Base-by-base conservation (phyloP, 2,113 vertebrate species). In the Gopherus evgoodei region DNA sequence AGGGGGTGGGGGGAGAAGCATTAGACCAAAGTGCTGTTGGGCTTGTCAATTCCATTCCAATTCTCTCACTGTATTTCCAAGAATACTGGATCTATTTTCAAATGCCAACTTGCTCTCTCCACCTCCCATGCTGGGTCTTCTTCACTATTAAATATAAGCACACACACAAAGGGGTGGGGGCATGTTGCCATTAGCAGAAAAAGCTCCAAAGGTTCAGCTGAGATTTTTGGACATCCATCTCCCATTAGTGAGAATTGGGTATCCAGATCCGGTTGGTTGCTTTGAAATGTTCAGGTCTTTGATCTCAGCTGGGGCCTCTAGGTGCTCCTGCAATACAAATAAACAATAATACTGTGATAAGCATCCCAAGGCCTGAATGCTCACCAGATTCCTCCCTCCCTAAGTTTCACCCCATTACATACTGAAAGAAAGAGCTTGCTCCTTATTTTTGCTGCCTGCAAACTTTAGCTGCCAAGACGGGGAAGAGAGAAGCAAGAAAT, bases 11-110 rank as follows among this genome's bases (percentile, higher is more conserved):
- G 50, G 13, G 50, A 14, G 14, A 52, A 19, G 53, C 53, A 96
- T 97, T 97, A 97, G 95, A 95, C 97, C 94, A 96, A 97, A 93
- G 90, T 94, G 95, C 95, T 97, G 95, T 94, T 97, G 96, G 95
- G 88, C 91, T 97, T 90, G 93, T 96, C 96, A 91, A 96, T 97
- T 97, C 93, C 96, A 97, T 97, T 97, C 96, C 96, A 91, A 94
- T 97, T 96, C 97, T 96, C 96, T 97, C 96, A 96, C 91, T 91
- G 93, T 97, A 96, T 97, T 97, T 97, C 97, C 95, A 97, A 97
- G 97, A 97, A 97, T 96, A 97, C 78, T 95, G 2, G 93, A 91
- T 96, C 95, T 96, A 97, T 96, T 96, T 97, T 97, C 97, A 97
- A 97, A 97, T 93, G 95, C 53, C 96, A 96, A 97, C 97, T 96